Conservation (phyloP, 1,140 invertebrate genomes). For the Melipona quadrifasciata region DNA sequence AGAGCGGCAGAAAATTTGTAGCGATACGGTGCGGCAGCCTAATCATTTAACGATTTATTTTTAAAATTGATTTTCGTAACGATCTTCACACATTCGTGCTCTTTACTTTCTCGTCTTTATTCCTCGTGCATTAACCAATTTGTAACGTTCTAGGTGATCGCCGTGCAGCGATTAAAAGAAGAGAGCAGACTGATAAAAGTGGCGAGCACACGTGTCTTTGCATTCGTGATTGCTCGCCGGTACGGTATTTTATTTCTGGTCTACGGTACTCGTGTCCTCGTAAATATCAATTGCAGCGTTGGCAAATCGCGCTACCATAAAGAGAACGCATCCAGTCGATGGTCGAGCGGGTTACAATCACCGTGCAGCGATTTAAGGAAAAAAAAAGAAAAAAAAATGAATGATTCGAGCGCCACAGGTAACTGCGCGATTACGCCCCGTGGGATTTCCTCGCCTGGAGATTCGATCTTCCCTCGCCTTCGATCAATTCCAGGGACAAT, state of each 20-base stretch:
- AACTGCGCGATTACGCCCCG: conserved; percentile 35
- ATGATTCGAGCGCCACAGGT: not conserved
- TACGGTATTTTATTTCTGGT: not conserved
- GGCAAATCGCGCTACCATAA: conserved; percentile 38
- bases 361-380: not conserved
- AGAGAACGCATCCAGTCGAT: conserved; percentile 46
- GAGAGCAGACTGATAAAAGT: not conserved
- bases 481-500: conserved; percentile 63
- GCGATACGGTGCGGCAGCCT: too few species aligned
- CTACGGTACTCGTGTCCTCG: conserved; percentile 22
- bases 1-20: too few species aligned
- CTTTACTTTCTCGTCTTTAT: not conserved
- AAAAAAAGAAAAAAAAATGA: not conserved
- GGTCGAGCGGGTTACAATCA: conserved; percentile 31
- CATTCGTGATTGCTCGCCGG: not conserved
- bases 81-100: not conserved
- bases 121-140: not conserved
- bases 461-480: conserved; percentile 55
- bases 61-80: too few species aligned
- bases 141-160: not conserved
- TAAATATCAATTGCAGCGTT: conserved; percentile 12
- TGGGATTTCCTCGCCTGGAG: conserved; percentile 48
- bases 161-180: not conserved
- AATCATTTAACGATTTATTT: too few species aligned
- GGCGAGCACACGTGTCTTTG: too few species aligned